phyloP scores from a whole-genome alignment of 1,140 invertebrate genomes.

The Drosophila oshimai region DNA sequence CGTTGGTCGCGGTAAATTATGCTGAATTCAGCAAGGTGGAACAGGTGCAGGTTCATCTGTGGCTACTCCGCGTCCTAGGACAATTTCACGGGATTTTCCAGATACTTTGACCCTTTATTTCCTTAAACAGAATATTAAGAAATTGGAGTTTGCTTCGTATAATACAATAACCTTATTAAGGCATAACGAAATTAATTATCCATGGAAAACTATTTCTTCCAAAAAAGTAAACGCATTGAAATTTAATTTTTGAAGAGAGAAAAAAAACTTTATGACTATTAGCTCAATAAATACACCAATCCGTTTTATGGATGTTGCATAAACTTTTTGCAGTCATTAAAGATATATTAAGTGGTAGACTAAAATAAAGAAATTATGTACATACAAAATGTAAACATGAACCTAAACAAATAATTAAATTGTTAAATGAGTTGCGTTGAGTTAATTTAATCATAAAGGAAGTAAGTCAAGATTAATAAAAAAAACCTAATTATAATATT shows the following conservation, averaged over 20 bases:
- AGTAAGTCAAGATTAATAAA: no score
- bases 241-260: no score
- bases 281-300: no score
- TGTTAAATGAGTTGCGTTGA: background rate
- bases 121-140: no score
- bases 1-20: constrained; percentile 43
- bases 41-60: constrained; percentile 47
- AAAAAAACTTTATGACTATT: no score
- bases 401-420: background rate
- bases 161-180: background rate
- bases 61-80: constrained; percentile 2
- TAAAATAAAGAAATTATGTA: background rate
- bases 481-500: no score
- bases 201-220: no score
- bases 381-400: background rate
- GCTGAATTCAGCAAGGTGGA: constrained; percentile 32
- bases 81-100: background rate
- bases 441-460: background rate
- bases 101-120: constrained; percentile 8
- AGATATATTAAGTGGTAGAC: background rate
- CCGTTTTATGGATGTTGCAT: background rate
- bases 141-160: no score
- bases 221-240: no score
- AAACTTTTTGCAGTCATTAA: background rate
- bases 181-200: background rate